Conservation (phyloP, 2,888 invertebrate genomes). For the Lamellibrachia satsuma region DNA sequence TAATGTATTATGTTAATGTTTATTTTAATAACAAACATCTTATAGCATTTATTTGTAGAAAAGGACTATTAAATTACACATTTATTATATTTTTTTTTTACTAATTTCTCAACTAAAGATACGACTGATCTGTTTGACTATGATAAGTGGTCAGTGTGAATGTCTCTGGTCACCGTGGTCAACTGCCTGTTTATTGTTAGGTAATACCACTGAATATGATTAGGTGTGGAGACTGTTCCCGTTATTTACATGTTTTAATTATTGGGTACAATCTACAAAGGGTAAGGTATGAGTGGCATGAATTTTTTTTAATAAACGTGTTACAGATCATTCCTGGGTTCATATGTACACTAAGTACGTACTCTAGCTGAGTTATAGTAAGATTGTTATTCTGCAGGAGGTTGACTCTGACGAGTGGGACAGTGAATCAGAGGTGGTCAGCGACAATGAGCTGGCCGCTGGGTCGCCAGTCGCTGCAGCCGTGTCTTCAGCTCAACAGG, state of each 20-base stretch:
- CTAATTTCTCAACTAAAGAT: background rate
- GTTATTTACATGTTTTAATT: too few relatives aligned
- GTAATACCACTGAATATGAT: too few relatives aligned
- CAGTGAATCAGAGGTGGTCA: slow-evolving; percentile 24
- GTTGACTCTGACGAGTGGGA: slow-evolving; percentile 23
- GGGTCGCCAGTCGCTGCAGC: background rate
- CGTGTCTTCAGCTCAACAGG: background rate
- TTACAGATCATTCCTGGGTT: too few relatives aligned
- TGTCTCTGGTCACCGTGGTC: background rate
- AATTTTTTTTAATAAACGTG: too few relatives aligned
- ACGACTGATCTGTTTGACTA: background rate
- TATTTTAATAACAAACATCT: background rate
- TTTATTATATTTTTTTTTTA: background rate
- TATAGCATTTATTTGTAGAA: background rate
- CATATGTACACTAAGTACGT: too few relatives aligned
- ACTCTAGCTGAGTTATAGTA: too few relatives aligned
- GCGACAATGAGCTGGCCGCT: slow-evolving; percentile 9
- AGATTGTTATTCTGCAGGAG: background rate
- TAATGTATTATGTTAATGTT: too few relatives aligned
- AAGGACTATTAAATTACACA: background rate
- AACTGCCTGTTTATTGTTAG: background rate
- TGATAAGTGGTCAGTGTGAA: background rate
- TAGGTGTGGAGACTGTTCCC: too few relatives aligned
- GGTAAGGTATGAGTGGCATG: too few relatives aligned
- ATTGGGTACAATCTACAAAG: too few relatives aligned